Base-by-base conservation (phyloP, 2,888 invertebrate genomes). In the Neocrepidodera transversa region DNA sequence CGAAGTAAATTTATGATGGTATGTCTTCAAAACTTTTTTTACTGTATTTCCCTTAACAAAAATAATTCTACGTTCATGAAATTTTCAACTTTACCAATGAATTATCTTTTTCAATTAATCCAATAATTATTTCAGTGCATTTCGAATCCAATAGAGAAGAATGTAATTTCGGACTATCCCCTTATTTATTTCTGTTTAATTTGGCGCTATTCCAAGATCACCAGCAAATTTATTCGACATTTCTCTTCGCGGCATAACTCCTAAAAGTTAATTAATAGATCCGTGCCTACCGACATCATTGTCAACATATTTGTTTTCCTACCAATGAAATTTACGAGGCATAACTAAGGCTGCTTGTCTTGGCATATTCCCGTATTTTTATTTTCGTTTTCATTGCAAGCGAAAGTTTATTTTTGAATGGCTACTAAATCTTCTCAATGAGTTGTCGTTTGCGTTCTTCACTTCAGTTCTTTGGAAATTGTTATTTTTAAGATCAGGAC, bases 221-320 rank as follows among this genome's bases (percentile, higher is more conserved):
- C 6, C 7, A 17, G 10, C 10, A 17, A 38, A 17, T 8, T 8
- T 3, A 38, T 16, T 38, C 17, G 16, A 17, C 17, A 17, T 38
- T 38, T 32, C n/a, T 49, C 17, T 35, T 49, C 45, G 42, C 50
- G 43, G 52, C 64, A 59, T 60, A 54, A 45, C 43, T 58, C 48
- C 38, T 48, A 60, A 52, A 57, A 63, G 40, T 63, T 67, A 67
- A 67, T 68, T 62, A 57, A 65, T 66, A 60, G 59, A 51, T 14
- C 45, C 55, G 63, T 54, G 59, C 67, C 62, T 65, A 67, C 60
- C 56, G 60, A 58, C 55, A 32, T 49, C 28, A 64, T 67, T 69
- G 69, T 69, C 67, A 68, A 67, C 67, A 63, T 67, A 68, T 69
- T 67, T 67, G 69, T 69, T 68, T 66, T 67, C 68, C 62, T 42